Conservation (phyloP, 2,113 vertebrate genomes). For the Addax nasomaculatus region DNA sequence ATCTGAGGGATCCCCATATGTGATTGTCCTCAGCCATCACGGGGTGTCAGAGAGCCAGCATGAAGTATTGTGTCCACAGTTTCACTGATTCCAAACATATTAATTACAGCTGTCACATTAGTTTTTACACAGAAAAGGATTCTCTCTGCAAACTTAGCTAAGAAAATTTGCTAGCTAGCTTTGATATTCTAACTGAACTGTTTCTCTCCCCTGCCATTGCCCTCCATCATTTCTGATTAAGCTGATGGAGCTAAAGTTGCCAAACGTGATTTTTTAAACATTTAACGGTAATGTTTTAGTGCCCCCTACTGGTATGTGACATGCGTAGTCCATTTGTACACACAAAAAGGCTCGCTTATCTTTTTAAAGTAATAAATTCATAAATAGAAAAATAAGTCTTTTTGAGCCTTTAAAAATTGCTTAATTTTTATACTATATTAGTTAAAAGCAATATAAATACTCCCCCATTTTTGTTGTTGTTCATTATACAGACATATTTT, state of each 20-base stretch:
- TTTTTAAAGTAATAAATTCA: background rate
- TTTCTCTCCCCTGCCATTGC: background rate
- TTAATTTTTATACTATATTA: background rate
- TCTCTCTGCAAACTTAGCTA: background rate
- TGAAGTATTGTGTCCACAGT: background rate
- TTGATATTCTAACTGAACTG: background rate
- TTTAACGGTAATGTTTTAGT: slow-evolving; percentile 41
- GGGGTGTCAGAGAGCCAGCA: background rate
- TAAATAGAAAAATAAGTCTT: background rate
- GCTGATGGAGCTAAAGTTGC: background rate
- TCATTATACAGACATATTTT: background rate
- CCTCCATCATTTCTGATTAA: background rate
- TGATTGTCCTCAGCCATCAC: background rate
- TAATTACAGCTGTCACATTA: background rate
- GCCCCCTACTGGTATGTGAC: background rate
- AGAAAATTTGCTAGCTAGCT: background rate
- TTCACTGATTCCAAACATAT: background rate
- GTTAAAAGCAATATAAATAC: background rate
- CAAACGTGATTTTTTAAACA: background rate
- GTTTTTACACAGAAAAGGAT: background rate
- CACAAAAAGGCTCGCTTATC: background rate
- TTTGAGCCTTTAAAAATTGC: background rate
- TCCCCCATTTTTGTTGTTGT: background rate
- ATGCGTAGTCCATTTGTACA: background rate
- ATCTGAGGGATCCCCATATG: background rate